Conservation (phyloP, 1,140 invertebrate genomes). For the Pantala flavescens region DNA sequence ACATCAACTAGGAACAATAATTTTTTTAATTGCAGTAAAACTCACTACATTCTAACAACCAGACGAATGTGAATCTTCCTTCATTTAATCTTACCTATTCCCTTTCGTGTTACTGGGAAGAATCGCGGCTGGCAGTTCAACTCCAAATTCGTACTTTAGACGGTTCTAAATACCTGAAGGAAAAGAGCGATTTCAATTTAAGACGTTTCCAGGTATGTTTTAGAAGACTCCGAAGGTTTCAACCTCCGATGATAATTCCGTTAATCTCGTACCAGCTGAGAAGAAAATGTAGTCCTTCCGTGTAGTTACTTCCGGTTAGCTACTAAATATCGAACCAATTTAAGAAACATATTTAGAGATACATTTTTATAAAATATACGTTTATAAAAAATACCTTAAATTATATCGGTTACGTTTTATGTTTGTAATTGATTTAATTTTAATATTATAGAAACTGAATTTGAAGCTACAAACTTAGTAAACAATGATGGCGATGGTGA, state of each 20-base stretch:
- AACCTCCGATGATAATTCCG: background rate
- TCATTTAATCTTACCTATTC: slow-evolving; percentile 4
- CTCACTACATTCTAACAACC: background rate
- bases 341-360: background rate
- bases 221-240: background rate
- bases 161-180: background rate
- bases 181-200: background rate
- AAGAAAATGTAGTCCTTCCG: slow-evolving; percentile 9
- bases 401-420: too few relatives aligned
- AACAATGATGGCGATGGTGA: background rate
- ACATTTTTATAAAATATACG: too few relatives aligned
- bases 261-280: background rate
- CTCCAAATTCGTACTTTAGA: background rate
- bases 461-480: background rate
- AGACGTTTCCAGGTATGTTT: background rate
- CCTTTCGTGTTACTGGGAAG: background rate
- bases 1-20: too few relatives aligned
- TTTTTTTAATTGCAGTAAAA: too few relatives aligned
- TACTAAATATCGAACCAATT: background rate
- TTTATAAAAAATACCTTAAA: too few relatives aligned
- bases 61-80: background rate
- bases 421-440: too few relatives aligned
- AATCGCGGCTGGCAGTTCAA: slow-evolving; percentile 1
- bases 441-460: too few relatives aligned
- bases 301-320: background rate